Conservation (phyloP, 2,797 vertebrate species). For the Peromyscus aztecus region DNA sequence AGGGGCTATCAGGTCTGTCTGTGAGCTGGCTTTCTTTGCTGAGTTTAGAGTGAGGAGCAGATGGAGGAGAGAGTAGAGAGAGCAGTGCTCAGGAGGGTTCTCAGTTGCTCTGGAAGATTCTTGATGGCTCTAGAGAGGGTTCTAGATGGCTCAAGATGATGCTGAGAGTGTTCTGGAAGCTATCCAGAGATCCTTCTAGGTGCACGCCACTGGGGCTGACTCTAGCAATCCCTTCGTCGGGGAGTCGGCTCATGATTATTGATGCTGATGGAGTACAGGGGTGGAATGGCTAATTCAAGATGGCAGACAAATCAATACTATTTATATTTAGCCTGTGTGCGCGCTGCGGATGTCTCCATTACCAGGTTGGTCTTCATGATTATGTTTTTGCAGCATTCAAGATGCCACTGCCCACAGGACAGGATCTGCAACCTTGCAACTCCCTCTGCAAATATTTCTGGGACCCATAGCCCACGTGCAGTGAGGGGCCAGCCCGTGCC, state of each 20-base stretch:
- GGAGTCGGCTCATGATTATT: not conserved
- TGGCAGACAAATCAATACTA: constrained; percentile 53
- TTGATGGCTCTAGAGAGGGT: not conserved
- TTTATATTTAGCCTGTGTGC: constrained; percentile 29
- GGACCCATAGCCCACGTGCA: rapidly evolving
- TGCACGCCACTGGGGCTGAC: not conserved
- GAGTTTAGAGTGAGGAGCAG: not conserved
- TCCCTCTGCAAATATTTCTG: not conserved
- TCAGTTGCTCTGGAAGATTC: constrained; percentile 39
- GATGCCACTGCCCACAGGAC: not conserved
- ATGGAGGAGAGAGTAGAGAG: not conserved
- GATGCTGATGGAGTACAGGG: constrained; percentile 28
- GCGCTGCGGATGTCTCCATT: not conserved
- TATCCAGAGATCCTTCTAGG: not conserved
- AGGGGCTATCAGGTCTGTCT: not conserved
- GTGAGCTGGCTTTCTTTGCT: not conserved
- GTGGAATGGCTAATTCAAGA: not conserved
- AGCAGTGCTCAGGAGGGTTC: not conserved
- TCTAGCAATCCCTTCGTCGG: rapidly evolving
- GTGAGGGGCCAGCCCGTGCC: not conserved
- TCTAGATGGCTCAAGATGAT: constrained; percentile 49
- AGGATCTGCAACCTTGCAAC: constrained; percentile 1
- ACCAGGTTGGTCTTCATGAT: not conserved
- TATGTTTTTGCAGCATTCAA: not conserved
- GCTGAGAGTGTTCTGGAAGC: not conserved